Conservation (phyloP, 2,113 vertebrate species). For the Platichthys stellatus region DNA sequence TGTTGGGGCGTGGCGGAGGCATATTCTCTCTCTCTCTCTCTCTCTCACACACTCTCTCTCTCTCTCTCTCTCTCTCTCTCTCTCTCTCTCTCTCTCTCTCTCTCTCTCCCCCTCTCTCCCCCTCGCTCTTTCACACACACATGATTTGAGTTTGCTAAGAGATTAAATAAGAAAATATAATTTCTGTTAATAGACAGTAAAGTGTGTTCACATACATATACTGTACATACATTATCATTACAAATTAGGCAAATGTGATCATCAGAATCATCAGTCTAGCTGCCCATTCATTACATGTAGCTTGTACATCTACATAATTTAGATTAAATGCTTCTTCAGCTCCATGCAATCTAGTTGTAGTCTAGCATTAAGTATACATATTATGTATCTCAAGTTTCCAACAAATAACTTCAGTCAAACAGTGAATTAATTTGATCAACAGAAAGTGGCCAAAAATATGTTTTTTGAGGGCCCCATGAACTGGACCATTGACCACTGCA, state of each 20-base stretch:
- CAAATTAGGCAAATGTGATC: conserved; percentile 22
- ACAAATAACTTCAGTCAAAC: background rate
- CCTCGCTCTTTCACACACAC: background rate
- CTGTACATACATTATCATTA: background rate
- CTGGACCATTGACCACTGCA: no score
- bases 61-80: background rate
- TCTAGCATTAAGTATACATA: no score
- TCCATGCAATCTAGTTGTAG: no score
- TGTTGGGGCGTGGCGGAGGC: no score
- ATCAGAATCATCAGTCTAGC: conserved; percentile 29
- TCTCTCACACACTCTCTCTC: background rate
- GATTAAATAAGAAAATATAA: background rate
- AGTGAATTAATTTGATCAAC: background rate
- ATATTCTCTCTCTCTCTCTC: background rate
- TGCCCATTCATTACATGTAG: conserved; percentile 2
- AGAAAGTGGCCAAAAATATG: no score
- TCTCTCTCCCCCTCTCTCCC: background rate
- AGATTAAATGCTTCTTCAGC: conserved; percentile 1
- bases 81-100: background rate
- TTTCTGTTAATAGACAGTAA: background rate
- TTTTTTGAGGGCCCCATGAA: no score
- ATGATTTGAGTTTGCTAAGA: background rate
- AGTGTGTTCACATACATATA: background rate
- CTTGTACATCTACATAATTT: background rate
- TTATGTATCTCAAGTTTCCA: background rate